Evolutionary conservation across 2,888 invertebrate genomes (phyloP).

Genomic region (Branchipolynoe longqiensis): DNA sequence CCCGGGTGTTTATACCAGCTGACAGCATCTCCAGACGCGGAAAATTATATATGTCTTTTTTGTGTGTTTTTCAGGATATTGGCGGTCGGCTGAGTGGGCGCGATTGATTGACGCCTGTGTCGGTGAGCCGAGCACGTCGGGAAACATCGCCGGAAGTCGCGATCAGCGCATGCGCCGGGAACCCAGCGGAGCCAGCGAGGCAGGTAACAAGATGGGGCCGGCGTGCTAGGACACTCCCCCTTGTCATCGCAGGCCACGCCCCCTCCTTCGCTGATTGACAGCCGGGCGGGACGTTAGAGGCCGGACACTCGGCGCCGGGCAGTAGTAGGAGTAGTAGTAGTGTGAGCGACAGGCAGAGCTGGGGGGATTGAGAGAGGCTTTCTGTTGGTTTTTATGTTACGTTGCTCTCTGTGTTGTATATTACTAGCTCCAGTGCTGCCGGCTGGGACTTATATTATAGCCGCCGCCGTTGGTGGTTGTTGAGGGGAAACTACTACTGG

Average conservation of each 20-base stretch:
- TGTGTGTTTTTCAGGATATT: conserved; percentile 37
- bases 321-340: too few relatives aligned
- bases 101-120: not conserved
- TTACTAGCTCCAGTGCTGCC: too few relatives aligned
- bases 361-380: too few relatives aligned
- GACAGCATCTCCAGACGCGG: not conserved
- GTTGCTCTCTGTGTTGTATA: too few relatives aligned
- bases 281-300: not conserved
- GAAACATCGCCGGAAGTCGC: not conserved
- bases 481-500: too few relatives aligned
- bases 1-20: not conserved
- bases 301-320: too few relatives aligned
- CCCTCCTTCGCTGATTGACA: conserved; percentile 18
- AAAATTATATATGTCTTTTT: not conserved
- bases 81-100: not conserved
- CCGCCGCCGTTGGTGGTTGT: too few relatives aligned
- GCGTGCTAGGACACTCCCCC: conserved; percentile 13
- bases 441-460: too few relatives aligned
- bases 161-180: conserved; percentile 13
- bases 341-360: too few relatives aligned
- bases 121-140: not conserved
- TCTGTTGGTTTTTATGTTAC: too few relatives aligned
- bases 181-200: not conserved
- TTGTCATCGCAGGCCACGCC: not conserved
- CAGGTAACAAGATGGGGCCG: conserved; percentile 26